phyloP scores from a whole-genome alignment of 1,140 invertebrate genomes.

The Leptestheria dahalacensis region DNA sequence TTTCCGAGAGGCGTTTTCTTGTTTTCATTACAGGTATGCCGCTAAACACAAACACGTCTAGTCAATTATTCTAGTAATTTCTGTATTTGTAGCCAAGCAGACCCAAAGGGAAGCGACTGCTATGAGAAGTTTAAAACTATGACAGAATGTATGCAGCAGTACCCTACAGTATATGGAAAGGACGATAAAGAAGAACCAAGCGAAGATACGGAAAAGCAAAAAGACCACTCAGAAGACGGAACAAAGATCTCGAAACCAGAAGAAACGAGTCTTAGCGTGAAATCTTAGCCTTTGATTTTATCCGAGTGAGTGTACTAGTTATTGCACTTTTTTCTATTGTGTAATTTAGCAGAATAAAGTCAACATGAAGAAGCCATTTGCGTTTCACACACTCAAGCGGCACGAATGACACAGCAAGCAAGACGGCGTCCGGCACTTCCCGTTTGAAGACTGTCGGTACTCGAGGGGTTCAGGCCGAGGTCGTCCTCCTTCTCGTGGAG shows the following conservation, averaged over 20 bases:
- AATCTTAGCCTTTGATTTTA: neutral
- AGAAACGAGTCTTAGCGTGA: neutral
- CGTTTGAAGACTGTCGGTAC: constrained; percentile 31
- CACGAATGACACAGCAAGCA: constrained; percentile 55
- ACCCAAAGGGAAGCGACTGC: constrained; percentile 78
- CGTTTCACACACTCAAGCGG: neutral
- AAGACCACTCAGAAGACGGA: neutral
- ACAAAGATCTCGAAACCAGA: neutral
- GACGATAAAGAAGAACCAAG: constrained; percentile 25
- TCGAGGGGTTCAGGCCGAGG: constrained; percentile 1
- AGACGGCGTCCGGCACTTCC: constrained; percentile 63
- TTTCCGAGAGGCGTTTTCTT: constrained; percentile 85
- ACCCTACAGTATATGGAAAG: constrained; percentile 70
- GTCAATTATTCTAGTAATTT: constrained; percentile 26
- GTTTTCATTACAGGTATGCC: constrained; percentile 67
- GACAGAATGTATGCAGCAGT: constrained; percentile 82
- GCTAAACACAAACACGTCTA: neutral
- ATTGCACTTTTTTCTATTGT: no score
- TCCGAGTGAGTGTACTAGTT: no score
- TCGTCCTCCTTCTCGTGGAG: constrained; percentile 14
- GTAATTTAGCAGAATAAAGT: no score
- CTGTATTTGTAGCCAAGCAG: constrained; percentile 31
- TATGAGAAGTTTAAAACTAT: constrained; percentile 76
- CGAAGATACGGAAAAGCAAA: constrained; percentile 2
- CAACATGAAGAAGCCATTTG: no score